phyloP scores from a whole-genome alignment of 2,113 vertebrate species.

The Oncorhynchus nerka region DNA sequence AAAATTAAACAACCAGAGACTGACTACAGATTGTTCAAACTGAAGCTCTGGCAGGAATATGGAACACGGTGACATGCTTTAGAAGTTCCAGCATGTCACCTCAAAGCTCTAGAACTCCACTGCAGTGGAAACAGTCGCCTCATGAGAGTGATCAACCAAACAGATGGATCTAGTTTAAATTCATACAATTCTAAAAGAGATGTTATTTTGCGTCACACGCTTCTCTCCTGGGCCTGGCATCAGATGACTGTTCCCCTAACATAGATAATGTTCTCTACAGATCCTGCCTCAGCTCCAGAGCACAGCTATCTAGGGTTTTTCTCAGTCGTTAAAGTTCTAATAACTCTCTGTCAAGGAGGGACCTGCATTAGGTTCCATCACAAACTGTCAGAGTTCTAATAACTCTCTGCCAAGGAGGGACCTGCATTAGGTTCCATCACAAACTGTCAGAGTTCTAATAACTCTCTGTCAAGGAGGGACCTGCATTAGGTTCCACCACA shows the following conservation, averaged over 20 bases:
- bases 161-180: conserved; percentile 39
- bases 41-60: background rate
- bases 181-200: conserved; percentile 35
- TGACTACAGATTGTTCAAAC: background rate
- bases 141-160: conserved; percentile 28
- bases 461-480: no score
- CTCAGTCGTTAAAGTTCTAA: background rate
- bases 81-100: background rate
- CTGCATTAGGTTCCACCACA: background rate
- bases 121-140: conserved; percentile 12
- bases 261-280: conserved; percentile 1
- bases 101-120: conserved; percentile 15
- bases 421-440: background rate
- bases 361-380: background rate
- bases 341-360: background rate
- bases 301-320: background rate
- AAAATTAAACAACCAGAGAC: no score
- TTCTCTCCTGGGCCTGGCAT: conserved; percentile 34
- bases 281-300: conserved; percentile 7
- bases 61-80: background rate
- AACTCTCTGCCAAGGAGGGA: no score
- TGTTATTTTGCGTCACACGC: conserved; percentile 1
- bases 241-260: conserved; percentile 11
- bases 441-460: no score
- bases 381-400: no score